Base-by-base conservation (phyloP, 2,888 invertebrate species). In the Pristionchus mayeri region DNA sequence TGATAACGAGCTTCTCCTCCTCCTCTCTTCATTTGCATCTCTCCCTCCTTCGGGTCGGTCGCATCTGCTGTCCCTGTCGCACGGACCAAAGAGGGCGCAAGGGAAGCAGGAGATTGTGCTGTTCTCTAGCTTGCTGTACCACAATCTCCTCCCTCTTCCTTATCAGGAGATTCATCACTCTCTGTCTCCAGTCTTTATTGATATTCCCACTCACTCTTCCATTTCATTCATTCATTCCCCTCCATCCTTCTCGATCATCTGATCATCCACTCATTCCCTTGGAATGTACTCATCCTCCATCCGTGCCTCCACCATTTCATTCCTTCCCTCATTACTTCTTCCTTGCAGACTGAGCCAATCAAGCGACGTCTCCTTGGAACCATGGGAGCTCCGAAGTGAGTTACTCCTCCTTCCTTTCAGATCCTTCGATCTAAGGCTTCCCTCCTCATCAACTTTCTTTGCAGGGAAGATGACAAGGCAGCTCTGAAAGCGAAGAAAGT, bases 401-500 rank as follows among this genome's bases (percentile, higher is more conserved):
- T 71, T n/a, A 3, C n/a, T 7, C n/a, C 40, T 13, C 16, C n/a
- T 54, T 54, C 67, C 21, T 67, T 37, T 16, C 18, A 9, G 63
- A 63, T 37, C 67, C 18, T 9, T 54, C 44, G 7, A 44, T 44
- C 44, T 13, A 44, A 44, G 13, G 7, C 13, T 44, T 44, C 6
- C 44, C 44, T 44, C 44, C 44, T 9, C 6, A 44, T 13, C 44
- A 44, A 44, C 13, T 44, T 13, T 44, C 44, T 44, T 71, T 71
- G n/a, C 44, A 78, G 52, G 30, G 78, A 48, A 78, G 52, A 48
- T 78, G 78, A 78, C 52, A 52, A 78, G 48, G 52, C 48, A 11
- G 78, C 48, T 24, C n/a, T 78, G 78, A 78, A 52, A n/a, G n/a
- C 40, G 50, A 48, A 78, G 78, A 78, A 78, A 50, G 78, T 78